Conservation (phyloP, 2,113 vertebrate species). For the Clupea harengus region DNA sequence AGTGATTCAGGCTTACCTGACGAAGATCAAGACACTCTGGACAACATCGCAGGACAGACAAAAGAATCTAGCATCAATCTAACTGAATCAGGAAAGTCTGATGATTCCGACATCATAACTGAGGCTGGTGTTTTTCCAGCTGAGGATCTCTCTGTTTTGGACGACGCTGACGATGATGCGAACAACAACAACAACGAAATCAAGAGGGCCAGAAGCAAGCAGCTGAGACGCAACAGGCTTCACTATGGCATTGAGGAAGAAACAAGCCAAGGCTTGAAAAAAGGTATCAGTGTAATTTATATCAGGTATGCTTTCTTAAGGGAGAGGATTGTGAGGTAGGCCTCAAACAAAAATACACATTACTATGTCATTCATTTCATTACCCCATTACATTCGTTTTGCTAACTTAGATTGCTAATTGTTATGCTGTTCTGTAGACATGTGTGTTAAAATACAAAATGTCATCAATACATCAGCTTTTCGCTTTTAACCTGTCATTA, state of each 20-base stretch:
- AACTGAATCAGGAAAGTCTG: background rate
- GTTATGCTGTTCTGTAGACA: background rate
- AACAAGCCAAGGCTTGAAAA: background rate
- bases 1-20: background rate
- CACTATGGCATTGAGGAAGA: background rate
- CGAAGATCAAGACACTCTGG: background rate
- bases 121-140: slow-evolving; percentile 34
- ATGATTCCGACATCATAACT: background rate
- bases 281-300: slow-evolving; percentile 1
- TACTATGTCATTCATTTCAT: background rate
- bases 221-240: background rate
- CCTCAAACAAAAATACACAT: background rate
- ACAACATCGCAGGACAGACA: background rate
- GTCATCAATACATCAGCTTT: background rate
- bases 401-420: background rate
- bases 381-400: background rate
- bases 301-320: background rate
- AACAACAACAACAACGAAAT: slow-evolving; percentile 9
- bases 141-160: slow-evolving; percentile 6
- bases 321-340: background rate
- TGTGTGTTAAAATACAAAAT: background rate
- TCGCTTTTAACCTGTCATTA: background rate
- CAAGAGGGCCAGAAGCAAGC: background rate
- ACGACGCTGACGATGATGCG: slow-evolving; percentile 31
- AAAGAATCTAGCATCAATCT: background rate